A percentile compares a stretch with the other conserved stretches of the same genome.
Evolutionary conservation across 2,888 invertebrate species (phyloP).

Genomic region (Tenodera sinensis): DNA sequence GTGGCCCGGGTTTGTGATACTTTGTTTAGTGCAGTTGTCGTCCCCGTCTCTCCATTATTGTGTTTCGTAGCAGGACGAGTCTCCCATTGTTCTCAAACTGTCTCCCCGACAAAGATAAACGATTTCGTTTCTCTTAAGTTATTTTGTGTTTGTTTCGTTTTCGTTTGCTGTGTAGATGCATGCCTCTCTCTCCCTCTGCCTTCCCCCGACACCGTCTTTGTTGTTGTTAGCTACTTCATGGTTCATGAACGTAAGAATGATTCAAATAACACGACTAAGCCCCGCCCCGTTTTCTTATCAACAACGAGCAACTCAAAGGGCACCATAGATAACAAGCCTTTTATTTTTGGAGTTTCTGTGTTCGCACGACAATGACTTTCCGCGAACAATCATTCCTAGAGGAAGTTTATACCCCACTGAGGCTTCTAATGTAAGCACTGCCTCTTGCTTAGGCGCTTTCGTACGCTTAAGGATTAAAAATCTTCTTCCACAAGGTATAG

Average conservation of each 20-base stretch:
- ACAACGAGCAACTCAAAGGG: neutral
- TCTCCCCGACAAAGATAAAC: constrained; percentile 20
- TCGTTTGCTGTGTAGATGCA: neutral
- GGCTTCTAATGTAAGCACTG: neutral
- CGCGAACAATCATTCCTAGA: neutral
- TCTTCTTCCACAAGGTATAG: no score
- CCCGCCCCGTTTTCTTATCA: neutral
- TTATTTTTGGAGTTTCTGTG: neutral
- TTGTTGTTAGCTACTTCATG: neutral
- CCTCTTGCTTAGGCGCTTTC: neutral
- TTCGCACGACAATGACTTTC: neutral
- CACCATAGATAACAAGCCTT: neutral
- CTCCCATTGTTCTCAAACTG: constrained; percentile 19
- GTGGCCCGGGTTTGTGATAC: neutral
- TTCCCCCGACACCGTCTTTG: neutral
- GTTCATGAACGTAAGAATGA: neutral
- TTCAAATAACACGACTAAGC: neutral
- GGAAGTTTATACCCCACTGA: neutral
- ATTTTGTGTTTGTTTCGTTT: constrained; percentile 8
- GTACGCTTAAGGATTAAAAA: no score
- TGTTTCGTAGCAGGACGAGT: neutral
- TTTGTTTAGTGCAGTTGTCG: neutral
- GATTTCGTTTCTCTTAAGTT: constrained; percentile 18
- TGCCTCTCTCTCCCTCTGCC: neutral
- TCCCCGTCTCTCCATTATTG: constrained; percentile 8